A percentile compares a stretch with the other conserved stretches of the same genome.
phyloP scores from a whole-genome alignment of 2,797 vertebrate genomes.

The Paedocypris micromegethes region DNA sequence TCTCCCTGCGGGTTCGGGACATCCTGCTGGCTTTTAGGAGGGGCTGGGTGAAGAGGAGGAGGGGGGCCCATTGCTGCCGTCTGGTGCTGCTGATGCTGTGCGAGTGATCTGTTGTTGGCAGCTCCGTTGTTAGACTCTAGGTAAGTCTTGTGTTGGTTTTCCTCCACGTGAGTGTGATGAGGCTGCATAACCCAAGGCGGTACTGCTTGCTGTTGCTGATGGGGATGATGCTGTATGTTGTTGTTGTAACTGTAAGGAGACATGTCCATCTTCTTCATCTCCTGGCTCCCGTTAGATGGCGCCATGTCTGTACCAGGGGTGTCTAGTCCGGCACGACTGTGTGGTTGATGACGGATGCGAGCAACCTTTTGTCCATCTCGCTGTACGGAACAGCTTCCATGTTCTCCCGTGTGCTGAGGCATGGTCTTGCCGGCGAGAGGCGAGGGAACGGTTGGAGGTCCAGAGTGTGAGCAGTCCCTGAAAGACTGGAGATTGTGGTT shows the following conservation, averaged over 20 bases:
- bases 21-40: constrained; percentile 64
- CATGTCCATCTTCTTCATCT: constrained; percentile 84
- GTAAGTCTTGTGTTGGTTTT: constrained; percentile 77
- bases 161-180: constrained; percentile 75
- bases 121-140: constrained; percentile 78
- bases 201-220: constrained; percentile 68
- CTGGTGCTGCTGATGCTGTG: constrained; percentile 44
- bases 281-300: constrained; percentile 60
- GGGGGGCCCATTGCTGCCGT: constrained; percentile 58
- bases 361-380: constrained; percentile 87
- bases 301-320: constrained; percentile 60
- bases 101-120: constrained; percentile 50
- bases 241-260: constrained; percentile 60
- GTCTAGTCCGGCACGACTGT: constrained; percentile 66
- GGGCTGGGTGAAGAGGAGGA: constrained; percentile 60
- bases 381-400: constrained; percentile 84
- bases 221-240: constrained; percentile 67
- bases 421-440: constrained; percentile 66
- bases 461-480: constrained; percentile 83
- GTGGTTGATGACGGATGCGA: constrained; percentile 93
- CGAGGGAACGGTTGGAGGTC: constrained; percentile 64
- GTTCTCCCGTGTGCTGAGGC: constrained; percentile 59
- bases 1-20: constrained; percentile 72
- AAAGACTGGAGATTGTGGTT: constrained; percentile 72
- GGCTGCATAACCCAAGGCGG: constrained; percentile 69